These are phyloP conservation scores for Listronotus oregonensis DNA, from an alignment of 1,140 invertebrate genomes.

Conservation along the genomic window DNA sequence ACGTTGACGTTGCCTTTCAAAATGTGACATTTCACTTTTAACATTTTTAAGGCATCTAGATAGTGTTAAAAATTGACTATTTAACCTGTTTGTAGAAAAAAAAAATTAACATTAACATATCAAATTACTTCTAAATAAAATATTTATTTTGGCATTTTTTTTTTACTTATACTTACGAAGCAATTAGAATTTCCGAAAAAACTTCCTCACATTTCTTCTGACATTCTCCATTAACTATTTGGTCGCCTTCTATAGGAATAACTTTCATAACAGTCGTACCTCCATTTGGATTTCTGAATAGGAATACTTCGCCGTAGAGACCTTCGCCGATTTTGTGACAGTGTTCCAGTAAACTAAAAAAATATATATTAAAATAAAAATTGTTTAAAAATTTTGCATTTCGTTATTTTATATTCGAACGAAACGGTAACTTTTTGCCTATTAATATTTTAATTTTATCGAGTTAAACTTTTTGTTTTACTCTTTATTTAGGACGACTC, in stretches of 20 bases:
- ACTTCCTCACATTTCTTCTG: constrained; percentile 89
- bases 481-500: too few relatives aligned
- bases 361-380: not conserved
- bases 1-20: too few relatives aligned
- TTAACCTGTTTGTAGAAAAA: too few relatives aligned
- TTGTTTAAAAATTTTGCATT: constrained; percentile 13
- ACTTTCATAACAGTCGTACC: constrained; percentile 76
- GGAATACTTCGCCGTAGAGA: constrained; percentile 90
- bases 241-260: constrained; percentile 77
- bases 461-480: too few relatives aligned
- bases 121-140: constrained; percentile 4
- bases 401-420: not conserved
- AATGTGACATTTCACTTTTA: too few relatives aligned
- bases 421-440: not conserved
- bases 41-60: too few relatives aligned
- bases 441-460: too few relatives aligned
- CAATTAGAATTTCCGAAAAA: constrained; percentile 86
- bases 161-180: constrained; percentile 65
- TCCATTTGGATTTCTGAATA: constrained; percentile 61
- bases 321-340: constrained; percentile 91
- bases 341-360: constrained; percentile 61
- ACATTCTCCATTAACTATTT: constrained; percentile 77
- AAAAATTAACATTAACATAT: too few relatives aligned
- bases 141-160: too few relatives aligned
- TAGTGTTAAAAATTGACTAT: too few relatives aligned